Base-by-base conservation (phyloP, 2,113 vertebrate species). In the Cyanoliseus patagonus region DNA sequence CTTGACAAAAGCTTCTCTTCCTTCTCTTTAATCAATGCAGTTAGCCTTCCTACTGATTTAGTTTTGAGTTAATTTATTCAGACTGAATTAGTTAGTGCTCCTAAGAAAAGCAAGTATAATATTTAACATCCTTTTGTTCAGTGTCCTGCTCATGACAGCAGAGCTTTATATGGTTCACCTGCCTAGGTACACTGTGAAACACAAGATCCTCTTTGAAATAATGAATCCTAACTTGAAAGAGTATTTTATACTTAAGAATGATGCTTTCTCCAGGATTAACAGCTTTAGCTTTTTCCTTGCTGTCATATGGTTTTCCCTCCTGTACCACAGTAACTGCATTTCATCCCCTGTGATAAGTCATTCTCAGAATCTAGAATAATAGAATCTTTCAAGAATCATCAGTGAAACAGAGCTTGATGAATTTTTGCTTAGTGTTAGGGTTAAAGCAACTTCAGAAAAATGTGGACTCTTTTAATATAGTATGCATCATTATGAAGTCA, bases 61-160 rank as follows among this genome's bases (percentile, higher is more conserved):
- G 13, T 88, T 77, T 80, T 76, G 39, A 88, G 39, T 61, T 46
- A 83, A 75, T 96, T 94, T 97, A 95, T 87, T 88, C 86, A 96
- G 57, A 85, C 59, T 83, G 73, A 47, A 61, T 91, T 93, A 94
- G 92, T 93, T 93, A 95, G 30, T 35, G 17, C 46, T 82, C 39
- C 55, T 44, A 62, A 39, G 15, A 92, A 68, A 91, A 59, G 19
- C 25, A 96, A 92, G 13, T 37, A 68, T 28, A 94, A 51, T 53
- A 74, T 81, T 94, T 91, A 95, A 82, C 17, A 19, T 73, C 24
- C 74, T 95, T 27, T 51, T n/a, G 10, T 39, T 83, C 47, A 53
- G 14, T 31, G 22, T 59, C 25, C 37, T 84, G 8, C 41, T 88
- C 11, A 9, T 73, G 47, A 18, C 20, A 87, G 44, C 69, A 94